Evolutionary conservation across 1,140 invertebrate genomes (phyloP), one percentile per base, ranked within the genome.

Genomic region (Drosophila virilis): DNA sequence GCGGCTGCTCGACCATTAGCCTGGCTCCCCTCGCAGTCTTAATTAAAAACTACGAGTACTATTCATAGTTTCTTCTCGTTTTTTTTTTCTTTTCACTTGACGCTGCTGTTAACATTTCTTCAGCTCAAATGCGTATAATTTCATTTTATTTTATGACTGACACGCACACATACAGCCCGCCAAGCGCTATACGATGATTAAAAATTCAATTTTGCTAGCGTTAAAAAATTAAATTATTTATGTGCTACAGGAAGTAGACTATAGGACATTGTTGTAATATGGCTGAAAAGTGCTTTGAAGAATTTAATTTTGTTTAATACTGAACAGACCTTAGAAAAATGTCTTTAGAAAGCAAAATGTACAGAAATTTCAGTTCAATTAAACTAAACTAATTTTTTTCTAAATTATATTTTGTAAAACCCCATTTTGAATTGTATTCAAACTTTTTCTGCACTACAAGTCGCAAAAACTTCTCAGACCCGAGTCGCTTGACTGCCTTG

Each of bases 41-140:
- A 86, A 86, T 86, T 86, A 86, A 86, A 86, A 86, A 86, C 76
- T 83, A 77, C 65, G 58, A 79, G 71, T 68, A 60, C 78, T 76
- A 81, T 46, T 68, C 48, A 59, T 69, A 65, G 12, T 52, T 40
- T 54, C 40, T 48, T 50, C 28, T 12, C 17, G 32, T n/a, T n/a
- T 22, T 33, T 45, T n/a, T 15, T 33, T 71, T 15, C 33, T 22
- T 22, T 43, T 33, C 32, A 35, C 51, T 43, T 43, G 9, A 32
- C 43, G 17, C 43, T 57, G 22, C 8, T 51, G 50, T 46, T 45
- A 32, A 77, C 77, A 73, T 80, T 84, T 59, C 74, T 80, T 74
- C 50, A 74, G 77, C 66, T 75, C 28, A 69, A 83, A 69, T 85
- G 67, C 76, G 65, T 67, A 71, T 83, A 83, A 86, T 86, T 88